phyloP scores from a whole-genome alignment of 2,113 vertebrate species.

The Egretta garzetta region DNA sequence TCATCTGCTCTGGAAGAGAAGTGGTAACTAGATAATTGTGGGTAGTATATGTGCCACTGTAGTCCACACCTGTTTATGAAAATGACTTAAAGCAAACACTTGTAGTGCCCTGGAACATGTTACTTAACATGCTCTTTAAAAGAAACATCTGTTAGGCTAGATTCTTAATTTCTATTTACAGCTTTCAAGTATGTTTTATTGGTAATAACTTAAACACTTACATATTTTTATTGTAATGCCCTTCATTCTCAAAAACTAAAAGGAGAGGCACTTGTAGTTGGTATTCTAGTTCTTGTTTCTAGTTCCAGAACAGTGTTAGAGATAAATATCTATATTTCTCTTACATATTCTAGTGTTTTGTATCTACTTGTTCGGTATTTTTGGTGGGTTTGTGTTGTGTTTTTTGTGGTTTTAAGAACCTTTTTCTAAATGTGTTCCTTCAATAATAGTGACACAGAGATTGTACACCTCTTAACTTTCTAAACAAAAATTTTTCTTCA shows the following conservation, averaged over 20 bases:
- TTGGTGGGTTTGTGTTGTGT: neutral
- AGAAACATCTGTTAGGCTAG: neutral
- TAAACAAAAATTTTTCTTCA: slow-evolving; percentile 54
- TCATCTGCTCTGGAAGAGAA: accelerated
- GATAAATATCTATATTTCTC: neutral
- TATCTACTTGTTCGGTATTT: neutral
- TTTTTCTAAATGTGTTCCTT: neutral
- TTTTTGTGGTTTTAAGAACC: neutral
- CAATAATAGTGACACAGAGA: neutral
- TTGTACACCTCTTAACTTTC: neutral
- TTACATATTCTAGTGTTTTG: accelerated
- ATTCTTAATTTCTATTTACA: neutral
- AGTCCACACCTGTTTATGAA: neutral
- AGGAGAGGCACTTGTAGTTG: neutral
- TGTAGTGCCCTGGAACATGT: neutral
- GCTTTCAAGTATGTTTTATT: neutral
- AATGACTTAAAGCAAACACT: neutral
- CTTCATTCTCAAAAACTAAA: neutral
- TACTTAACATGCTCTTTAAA: neutral
- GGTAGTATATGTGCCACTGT: neutral
- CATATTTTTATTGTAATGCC: neutral
- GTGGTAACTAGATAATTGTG: neutral
- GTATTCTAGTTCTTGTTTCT: neutral
- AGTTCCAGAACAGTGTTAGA: neutral
- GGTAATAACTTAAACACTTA: neutral